Percentiles rank a stretch among this genome's conserved stretches.
Conservation (phyloP, 2,888 invertebrate genomes). For the Anarsia innoxiella region DNA sequence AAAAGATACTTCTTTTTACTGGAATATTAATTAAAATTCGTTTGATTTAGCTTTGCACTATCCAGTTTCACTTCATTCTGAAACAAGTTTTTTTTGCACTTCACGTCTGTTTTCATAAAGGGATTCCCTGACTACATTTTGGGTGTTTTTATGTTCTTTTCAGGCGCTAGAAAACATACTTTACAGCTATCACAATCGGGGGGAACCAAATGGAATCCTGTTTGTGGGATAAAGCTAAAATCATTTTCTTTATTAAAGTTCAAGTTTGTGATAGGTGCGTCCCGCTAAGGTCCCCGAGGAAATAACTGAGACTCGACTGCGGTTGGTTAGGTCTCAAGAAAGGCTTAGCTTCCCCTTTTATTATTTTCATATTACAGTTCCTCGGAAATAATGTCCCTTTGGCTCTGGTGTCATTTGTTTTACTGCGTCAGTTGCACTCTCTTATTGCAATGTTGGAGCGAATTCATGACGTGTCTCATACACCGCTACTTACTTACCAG, state of each 20-base stretch:
- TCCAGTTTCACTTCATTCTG: no score
- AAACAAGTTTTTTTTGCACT: no score
- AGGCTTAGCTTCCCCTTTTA: conserved; percentile 34
- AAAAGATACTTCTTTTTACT: background rate
- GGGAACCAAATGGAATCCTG: conserved; percentile 38
- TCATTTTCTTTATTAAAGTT: conserved; percentile 48
- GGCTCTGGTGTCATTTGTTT: conserved; percentile 13
- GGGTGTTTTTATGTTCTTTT: conserved; percentile 29
- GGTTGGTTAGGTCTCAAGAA: conserved; percentile 25
- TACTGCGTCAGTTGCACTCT: conserved; percentile 6
- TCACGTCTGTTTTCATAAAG: no score
- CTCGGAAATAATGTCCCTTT: conserved; percentile 26
- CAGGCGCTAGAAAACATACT: conserved; percentile 39
- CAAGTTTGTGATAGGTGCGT: conserved; percentile 42
- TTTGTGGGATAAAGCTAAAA: conserved; percentile 42
- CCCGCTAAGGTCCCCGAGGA: conserved; percentile 49
- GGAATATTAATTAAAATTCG: background rate
- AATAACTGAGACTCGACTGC: conserved; percentile 36
- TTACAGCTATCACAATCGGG: conserved; percentile 47
- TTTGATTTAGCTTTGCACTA: no score
- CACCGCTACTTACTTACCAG: no score
- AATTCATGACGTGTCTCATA: no score
- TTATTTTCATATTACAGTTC: conserved; percentile 47
- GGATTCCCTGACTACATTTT: no score
- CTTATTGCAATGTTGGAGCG: conserved; percentile 5